phyloP scores from a whole-genome alignment of 2,888 invertebrate species.

The Drosophila antonietae region DNA sequence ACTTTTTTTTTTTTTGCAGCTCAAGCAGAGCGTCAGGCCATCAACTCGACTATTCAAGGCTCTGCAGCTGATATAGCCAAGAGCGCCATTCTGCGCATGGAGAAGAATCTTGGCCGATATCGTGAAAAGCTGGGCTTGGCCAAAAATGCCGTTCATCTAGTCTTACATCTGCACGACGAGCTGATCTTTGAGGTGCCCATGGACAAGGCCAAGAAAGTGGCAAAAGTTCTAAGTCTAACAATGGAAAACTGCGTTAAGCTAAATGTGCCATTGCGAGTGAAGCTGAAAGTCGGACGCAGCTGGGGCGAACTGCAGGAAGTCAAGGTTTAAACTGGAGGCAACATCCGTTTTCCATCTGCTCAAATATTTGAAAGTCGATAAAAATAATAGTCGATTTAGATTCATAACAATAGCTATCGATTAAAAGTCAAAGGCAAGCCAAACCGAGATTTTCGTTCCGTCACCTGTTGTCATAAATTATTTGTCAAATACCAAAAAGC shows the following conservation, averaged over 20 bases:
- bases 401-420: background rate
- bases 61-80: conserved; percentile 98
- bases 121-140: conserved; percentile 72
- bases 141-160: conserved; percentile 87
- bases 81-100: conserved; percentile 93
- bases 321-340: conserved; percentile 56
- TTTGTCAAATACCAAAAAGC: background rate
- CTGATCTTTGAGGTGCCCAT: conserved; percentile 94
- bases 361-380: background rate
- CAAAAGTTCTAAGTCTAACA: conserved; percentile 88
- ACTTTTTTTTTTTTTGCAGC: conserved; percentile 84
- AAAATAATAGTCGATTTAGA: background rate
- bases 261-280: conserved; percentile 93
- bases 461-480: background rate
- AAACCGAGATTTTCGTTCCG: background rate
- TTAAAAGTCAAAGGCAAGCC: background rate
- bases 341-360: background rate
- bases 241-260: conserved; percentile 93
- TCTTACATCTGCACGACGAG: conserved; percentile 98
- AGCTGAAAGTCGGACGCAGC: conserved; percentile 91
- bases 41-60: conserved; percentile 98
- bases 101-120: conserved; percentile 86
- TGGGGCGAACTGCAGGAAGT: conserved; percentile 88
- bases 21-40: conserved; percentile 97
- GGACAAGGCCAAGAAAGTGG: conserved; percentile 86